These are phyloP conservation scores for Chaenocephalus aceratus DNA, from an alignment of 2,113 vertebrate species.

Conservation along the genomic window DNA sequence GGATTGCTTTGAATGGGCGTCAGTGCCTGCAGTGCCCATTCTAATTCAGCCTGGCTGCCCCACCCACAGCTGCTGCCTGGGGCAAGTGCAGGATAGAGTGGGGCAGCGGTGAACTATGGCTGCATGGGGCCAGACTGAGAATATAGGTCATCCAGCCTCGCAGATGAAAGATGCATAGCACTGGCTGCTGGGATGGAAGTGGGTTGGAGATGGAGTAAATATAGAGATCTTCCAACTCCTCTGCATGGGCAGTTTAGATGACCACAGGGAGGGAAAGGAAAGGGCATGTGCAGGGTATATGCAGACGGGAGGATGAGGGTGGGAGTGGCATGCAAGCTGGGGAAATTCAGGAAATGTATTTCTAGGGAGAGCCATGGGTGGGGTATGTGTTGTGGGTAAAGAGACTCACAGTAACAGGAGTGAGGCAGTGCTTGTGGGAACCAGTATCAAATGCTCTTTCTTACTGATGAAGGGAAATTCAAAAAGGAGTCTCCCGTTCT, in stretches of 20 bases:
- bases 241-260: slow-evolving; percentile 58
- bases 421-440: slow-evolving; percentile 50
- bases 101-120: slow-evolving; percentile 55
- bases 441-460: slow-evolving; percentile 58
- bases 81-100: slow-evolving; percentile 41
- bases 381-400: slow-evolving; percentile 28
- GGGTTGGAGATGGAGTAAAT: slow-evolving; percentile 71
- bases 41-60: slow-evolving; percentile 64
- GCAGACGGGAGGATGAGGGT: slow-evolving; percentile 25
- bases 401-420: slow-evolving; percentile 36
- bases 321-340: slow-evolving; percentile 25
- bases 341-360: slow-evolving; percentile 44
- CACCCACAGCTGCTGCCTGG: slow-evolving; percentile 63
- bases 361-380: slow-evolving; percentile 39
- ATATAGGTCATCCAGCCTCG: slow-evolving; percentile 78
- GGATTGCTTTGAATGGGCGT: slow-evolving; percentile 48
- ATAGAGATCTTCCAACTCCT: slow-evolving; percentile 66
- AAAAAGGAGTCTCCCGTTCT: slow-evolving; percentile 55
- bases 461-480: slow-evolving; percentile 51
- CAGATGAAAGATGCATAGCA: slow-evolving; percentile 77
- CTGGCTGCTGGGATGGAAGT: slow-evolving; percentile 54
- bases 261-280: slow-evolving; percentile 63
- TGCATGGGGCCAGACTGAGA: slow-evolving; percentile 63
- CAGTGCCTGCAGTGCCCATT: slow-evolving; percentile 52
- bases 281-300: slow-evolving; percentile 45